These are phyloP conservation scores for Brachyhypopomus occidentalis DNA, from an alignment of 2,113 vertebrate species.

Conservation along the genomic window DNA sequence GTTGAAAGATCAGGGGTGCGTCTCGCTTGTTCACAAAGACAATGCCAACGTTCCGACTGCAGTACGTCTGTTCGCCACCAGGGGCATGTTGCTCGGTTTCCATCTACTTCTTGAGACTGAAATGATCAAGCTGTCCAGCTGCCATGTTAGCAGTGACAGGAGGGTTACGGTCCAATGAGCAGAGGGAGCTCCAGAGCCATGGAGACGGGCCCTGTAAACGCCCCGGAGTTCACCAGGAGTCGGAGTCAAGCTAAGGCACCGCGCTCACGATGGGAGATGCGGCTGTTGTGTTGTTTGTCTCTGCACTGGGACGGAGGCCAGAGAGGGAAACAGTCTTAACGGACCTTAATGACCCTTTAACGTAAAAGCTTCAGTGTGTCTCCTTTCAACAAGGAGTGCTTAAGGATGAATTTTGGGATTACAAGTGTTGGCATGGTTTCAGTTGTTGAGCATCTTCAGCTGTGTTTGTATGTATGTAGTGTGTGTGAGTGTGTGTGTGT, in stretches of 20 bases:
- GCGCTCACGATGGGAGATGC: constrained; percentile 5
- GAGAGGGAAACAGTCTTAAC: constrained; percentile 21
- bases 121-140: neutral
- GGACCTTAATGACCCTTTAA: constrained; percentile 19
- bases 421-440: neutral
- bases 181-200: neutral
- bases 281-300: constrained; percentile 27
- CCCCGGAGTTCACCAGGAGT: constrained; percentile 19
- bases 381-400: constrained; percentile 22
- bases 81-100: constrained; percentile 17
- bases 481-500: neutral
- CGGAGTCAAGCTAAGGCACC: neutral
- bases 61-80: constrained; percentile 27
- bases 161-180: neutral
- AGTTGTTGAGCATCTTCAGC: neutral
- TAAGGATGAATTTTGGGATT: constrained; percentile 14
- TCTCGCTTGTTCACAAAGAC: neutral
- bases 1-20: neutral
- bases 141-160: neutral
- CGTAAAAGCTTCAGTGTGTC: constrained; percentile 35
- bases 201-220: neutral
- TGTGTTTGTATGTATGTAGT: neutral
- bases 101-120: neutral
- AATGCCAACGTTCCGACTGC: neutral
- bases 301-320: neutral